A percentile compares a stretch with the other conserved stretches of the same genome.
phyloP scores from a whole-genome alignment of 1,140 invertebrate genomes.

The Druon quercuslanigerum region DNA sequence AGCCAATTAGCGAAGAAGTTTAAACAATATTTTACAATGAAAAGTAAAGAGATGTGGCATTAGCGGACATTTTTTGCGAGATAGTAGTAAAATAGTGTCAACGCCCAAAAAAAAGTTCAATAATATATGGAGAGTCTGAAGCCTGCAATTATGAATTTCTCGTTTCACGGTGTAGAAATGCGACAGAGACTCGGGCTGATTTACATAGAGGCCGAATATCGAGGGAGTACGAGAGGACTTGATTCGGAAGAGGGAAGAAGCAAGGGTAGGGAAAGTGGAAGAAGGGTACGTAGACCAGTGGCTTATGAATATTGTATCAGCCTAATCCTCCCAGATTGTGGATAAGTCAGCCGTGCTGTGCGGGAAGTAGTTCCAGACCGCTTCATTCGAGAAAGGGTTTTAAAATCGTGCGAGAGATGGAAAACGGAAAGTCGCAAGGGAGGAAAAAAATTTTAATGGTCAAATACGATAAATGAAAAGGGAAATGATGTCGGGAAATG shows the following conservation, averaged over 20 bases:
- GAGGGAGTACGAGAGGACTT: conserved; percentile 20
- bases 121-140: too few species aligned
- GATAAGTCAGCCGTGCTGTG: conserved; percentile 63
- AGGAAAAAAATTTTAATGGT: conserved; percentile 38
- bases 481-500: not conserved
- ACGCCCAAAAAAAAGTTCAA: too few species aligned
- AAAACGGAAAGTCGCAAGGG: conserved; percentile 46
- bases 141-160: too few species aligned
- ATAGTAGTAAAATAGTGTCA: too few species aligned
- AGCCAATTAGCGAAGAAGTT: too few species aligned
- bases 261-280: conserved; percentile 47
- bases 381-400: conserved; percentile 58
- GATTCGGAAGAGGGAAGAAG: conserved; percentile 39
- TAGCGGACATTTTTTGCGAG: too few species aligned
- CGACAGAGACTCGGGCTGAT: not conserved
- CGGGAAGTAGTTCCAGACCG: conserved; percentile 38
- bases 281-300: conserved; percentile 46
- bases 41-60: too few species aligned
- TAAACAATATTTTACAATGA: too few species aligned
- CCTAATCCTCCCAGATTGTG: conserved; percentile 69
- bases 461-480: conserved; percentile 43
- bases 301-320: conserved; percentile 73
- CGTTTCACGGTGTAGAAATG: too few species aligned
- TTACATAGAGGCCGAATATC: conserved; percentile 27
- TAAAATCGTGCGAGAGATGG: conserved; percentile 50